Percentiles rank a stretch among this genome's conserved stretches.
These are phyloP conservation scores for Rambutsinella grinnellia DNA, from an alignment of 2,888 invertebrate genomes.

Conservation along the genomic window DNA sequence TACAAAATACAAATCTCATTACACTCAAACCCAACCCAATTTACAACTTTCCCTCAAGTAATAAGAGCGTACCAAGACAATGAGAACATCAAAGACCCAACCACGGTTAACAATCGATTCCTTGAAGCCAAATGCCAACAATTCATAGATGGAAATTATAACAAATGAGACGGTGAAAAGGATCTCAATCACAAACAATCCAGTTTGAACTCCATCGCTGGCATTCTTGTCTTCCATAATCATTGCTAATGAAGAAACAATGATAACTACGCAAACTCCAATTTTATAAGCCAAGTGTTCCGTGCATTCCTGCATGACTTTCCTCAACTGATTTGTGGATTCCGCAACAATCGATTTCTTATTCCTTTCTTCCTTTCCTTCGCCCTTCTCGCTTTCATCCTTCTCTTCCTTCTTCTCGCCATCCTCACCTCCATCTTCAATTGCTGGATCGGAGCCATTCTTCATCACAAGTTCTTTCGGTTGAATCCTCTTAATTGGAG, in stretches of 20 bases:
- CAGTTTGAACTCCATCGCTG: conserved; percentile 14
- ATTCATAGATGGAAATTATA: conserved; percentile 23
- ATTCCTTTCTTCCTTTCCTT: conserved; percentile 9
- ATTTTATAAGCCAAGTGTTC: conserved; percentile 34
- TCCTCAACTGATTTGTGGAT: conserved; percentile 24
- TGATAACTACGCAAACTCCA: conserved; percentile 5
- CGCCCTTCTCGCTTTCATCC: conserved; percentile 8
- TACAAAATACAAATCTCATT: conserved; percentile 5
- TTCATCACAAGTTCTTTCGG: conserved; percentile 24
- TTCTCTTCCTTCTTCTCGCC: neutral
- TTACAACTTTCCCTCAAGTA: neutral
- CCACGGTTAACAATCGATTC: conserved; percentile 38
- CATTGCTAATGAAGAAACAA: conserved; percentile 38
- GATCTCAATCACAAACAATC: conserved; percentile 31
- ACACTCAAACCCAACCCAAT: neutral
- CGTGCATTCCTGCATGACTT: conserved; percentile 37
- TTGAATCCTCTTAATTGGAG: conserved; percentile 24
- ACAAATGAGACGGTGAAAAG: conserved; percentile 30
- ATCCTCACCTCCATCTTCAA: conserved; percentile 19
- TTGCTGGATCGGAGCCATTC: conserved; percentile 14
- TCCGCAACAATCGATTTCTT: conserved; percentile 37
- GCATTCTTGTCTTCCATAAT: conserved; percentile 23
- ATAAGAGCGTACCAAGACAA: conserved; percentile 40
- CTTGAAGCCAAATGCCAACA: conserved; percentile 35
- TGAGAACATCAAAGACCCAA: conserved; percentile 50